phyloP scores from a whole-genome alignment of 2,113 vertebrate species.

The Ptyas mucosa region DNA sequence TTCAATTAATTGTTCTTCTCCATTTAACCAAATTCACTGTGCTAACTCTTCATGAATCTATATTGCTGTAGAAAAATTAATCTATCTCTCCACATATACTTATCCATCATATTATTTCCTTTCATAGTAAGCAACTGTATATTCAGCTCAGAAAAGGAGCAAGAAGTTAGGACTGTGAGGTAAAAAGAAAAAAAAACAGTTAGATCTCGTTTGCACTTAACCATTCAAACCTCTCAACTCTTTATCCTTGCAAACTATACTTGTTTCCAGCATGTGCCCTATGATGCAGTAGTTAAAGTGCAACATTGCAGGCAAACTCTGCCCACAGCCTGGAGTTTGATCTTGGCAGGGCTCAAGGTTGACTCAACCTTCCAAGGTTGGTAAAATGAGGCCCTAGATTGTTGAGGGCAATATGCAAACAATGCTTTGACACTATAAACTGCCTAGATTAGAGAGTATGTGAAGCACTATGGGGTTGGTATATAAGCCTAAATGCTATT shows the following conservation, averaged over 20 bases:
- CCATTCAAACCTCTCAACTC: background rate
- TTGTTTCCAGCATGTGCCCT: background rate
- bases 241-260: background rate
- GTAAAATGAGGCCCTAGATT: background rate
- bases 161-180: background rate
- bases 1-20: background rate
- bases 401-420: background rate
- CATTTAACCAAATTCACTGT: background rate
- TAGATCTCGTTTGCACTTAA: background rate
- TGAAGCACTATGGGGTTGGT: background rate
- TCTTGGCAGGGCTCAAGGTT: background rate
- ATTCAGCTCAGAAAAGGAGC: background rate
- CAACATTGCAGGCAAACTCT: background rate
- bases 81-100: background rate
- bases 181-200: background rate
- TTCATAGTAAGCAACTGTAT: background rate
- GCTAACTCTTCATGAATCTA: background rate
- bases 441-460: background rate
- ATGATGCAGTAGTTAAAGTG: background rate
- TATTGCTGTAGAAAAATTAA: background rate
- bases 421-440: background rate
- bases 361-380: background rate
- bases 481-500: background rate
- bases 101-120: background rate
- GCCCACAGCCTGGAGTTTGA: background rate